phyloP scores from a whole-genome alignment of 2,888 invertebrate genomes.

The Nymphalis polychloros region DNA sequence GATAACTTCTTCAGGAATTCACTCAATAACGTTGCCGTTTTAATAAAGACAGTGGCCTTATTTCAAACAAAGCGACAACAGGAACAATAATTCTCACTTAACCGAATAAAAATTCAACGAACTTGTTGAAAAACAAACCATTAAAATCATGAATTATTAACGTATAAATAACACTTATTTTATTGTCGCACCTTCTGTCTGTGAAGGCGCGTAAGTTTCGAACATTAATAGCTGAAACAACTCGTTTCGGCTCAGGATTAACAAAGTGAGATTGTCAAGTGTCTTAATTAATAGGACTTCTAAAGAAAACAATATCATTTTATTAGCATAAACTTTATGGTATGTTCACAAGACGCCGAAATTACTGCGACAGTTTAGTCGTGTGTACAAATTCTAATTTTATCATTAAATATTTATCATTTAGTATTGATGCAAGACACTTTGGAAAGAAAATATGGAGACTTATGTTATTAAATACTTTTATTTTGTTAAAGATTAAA shows the following conservation, averaged over 20 bases:
- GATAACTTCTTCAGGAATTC: neutral
- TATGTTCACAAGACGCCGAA: conserved; percentile 40
- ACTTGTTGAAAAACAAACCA: conserved; percentile 50
- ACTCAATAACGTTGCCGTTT: neutral
- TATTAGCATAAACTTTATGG: conserved; percentile 70
- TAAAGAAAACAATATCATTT: conserved; percentile 81
- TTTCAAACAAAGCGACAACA: conserved; percentile 19
- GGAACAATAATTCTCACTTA: conserved; percentile 34
- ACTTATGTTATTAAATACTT: too few species aligned
- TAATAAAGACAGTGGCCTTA: conserved; percentile 4
- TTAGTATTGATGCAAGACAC: neutral
- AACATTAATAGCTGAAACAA: conserved; percentile 71
- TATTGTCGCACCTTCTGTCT: conserved; percentile 72
- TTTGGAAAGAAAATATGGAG: too few species aligned
- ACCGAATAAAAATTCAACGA: conserved; percentile 31
- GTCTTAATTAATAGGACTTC: conserved; percentile 80
- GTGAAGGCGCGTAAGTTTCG: conserved; percentile 66
- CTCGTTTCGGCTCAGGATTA: conserved; percentile 71
- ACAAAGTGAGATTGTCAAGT: conserved; percentile 75
- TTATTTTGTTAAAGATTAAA: too few species aligned
- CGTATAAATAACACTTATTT: conserved; percentile 72
- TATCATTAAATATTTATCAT: neutral
- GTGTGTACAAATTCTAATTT: neutral
- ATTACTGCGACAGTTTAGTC: conserved; percentile 2
- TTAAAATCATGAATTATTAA: conserved; percentile 72